A percentile compares a stretch with the other conserved stretches of the same genome.
phyloP scores from a whole-genome alignment of 2,888 invertebrate species.

The Cheilosia grossa region DNA sequence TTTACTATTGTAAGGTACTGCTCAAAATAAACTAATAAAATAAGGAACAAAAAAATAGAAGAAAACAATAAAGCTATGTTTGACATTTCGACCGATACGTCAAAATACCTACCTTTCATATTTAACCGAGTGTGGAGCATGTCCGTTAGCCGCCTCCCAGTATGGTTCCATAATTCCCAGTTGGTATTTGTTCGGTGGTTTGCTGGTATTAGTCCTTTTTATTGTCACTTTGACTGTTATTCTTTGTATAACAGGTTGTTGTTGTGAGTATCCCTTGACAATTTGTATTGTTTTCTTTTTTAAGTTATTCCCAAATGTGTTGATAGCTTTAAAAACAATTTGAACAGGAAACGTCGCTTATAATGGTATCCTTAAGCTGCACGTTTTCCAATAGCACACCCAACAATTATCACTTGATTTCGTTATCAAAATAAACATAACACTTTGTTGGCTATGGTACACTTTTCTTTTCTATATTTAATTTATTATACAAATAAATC shows the following conservation, averaged over 20 bases:
- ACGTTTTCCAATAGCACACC: constrained; percentile 37
- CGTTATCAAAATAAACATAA: constrained; percentile 37
- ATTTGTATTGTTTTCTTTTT: neutral
- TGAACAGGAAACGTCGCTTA: constrained; percentile 30
- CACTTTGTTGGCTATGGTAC: constrained; percentile 15
- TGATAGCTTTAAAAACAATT: constrained; percentile 7
- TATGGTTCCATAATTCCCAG: constrained; percentile 81
- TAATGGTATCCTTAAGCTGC: constrained; percentile 36
- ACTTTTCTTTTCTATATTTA: constrained; percentile 20
- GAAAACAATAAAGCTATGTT: constrained; percentile 22
- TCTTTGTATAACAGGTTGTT: constrained; percentile 60
- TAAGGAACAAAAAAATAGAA: neutral
- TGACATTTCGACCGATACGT: constrained; percentile 54
- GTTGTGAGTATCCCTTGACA: constrained; percentile 32
- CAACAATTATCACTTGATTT: constrained; percentile 50
- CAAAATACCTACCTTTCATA: constrained; percentile 82
- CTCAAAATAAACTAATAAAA: constrained; percentile 12
- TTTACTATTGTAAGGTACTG: neutral
- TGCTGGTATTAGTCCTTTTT: constrained; percentile 74
- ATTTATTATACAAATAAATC: neutral
- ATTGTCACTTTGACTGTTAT: constrained; percentile 44
- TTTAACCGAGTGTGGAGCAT: constrained; percentile 83
- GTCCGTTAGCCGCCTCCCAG: constrained; percentile 83
- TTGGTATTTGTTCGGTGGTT: constrained; percentile 58
- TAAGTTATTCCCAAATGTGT: constrained; percentile 62